phyloP scores from a whole-genome alignment of 1,140 invertebrate species.

The Drosophila ambigua region DNA sequence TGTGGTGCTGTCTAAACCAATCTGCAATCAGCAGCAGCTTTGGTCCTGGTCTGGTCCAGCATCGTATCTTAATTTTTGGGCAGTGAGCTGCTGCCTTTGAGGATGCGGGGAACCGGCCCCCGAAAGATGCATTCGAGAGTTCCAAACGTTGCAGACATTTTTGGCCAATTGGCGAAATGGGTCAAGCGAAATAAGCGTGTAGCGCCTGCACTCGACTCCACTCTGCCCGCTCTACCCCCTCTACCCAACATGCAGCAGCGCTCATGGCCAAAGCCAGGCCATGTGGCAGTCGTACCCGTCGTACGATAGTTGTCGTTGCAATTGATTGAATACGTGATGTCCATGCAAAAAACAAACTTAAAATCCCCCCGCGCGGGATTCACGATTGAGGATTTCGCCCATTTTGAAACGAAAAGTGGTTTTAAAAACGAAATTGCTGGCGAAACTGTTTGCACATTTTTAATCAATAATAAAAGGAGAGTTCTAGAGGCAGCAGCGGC shows the following conservation, averaged over 20 bases:
- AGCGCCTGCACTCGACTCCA: constrained; percentile 25
- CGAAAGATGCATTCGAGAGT: constrained; percentile 49
- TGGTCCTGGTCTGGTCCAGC: constrained; percentile 33
- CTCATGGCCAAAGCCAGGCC: background rate
- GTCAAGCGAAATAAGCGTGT: constrained; percentile 74
- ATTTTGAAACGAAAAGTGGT: constrained; percentile 74
- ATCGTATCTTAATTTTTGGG: constrained; percentile 73
- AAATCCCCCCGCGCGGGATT: constrained; percentile 48
- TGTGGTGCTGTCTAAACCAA: constrained; percentile 66
- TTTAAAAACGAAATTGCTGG: constrained; percentile 78
- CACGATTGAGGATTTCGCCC: background rate
- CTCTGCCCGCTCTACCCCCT: too few relatives aligned
- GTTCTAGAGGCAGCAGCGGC: background rate
- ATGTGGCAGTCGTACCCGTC: constrained; percentile 14
- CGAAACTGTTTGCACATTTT: constrained; percentile 81
- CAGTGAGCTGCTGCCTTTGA: background rate
- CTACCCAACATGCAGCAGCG: too few relatives aligned
- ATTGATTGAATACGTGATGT: constrained; percentile 82
- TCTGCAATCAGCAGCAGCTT: constrained; percentile 75
- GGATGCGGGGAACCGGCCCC: constrained; percentile 25
- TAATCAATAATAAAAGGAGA: constrained; percentile 71
- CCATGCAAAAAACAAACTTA: constrained; percentile 81
- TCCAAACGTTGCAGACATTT: constrained; percentile 63
- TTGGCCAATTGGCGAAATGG: constrained; percentile 75
- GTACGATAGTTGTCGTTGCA: constrained; percentile 65